Evolutionary conservation across 2,888 invertebrate species (phyloP).

Genomic region (Gnatocerus cornutus): DNA sequence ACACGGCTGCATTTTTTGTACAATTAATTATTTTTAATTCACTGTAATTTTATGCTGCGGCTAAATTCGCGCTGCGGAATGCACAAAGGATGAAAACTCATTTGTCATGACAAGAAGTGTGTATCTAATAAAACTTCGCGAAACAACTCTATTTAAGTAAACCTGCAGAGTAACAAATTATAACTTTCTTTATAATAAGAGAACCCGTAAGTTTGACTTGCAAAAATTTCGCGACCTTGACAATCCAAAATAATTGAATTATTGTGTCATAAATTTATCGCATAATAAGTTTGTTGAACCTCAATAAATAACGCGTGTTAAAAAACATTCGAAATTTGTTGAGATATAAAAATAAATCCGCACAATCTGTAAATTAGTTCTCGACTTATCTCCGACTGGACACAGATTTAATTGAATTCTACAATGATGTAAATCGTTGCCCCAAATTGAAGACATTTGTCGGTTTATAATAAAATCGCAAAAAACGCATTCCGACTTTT

Average conservation of each 20-base stretch:
- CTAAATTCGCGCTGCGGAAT: too few species aligned
- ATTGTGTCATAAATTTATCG: conserved; percentile 30
- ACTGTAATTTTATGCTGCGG: too few species aligned
- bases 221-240: conserved; percentile 21
- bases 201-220: conserved; percentile 5
- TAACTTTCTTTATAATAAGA: conserved; percentile 1
- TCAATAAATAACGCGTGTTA: conserved; percentile 5
- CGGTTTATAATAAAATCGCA: not conserved
- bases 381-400: not conserved
- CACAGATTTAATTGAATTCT: conserved; percentile 2
- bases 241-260: conserved; percentile 23
- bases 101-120: not conserved
- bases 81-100: not conserved
- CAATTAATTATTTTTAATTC: too few species aligned
- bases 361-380: not conserved
- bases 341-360: conserved; percentile 6
- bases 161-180: conserved; percentile 1
- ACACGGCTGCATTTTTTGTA: too few species aligned
- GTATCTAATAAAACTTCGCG: conserved; percentile 8
- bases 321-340: conserved; percentile 15
- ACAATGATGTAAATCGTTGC: conserved; percentile 1
- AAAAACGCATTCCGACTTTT: conserved; percentile 3
- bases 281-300: conserved; percentile 39
- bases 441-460: conserved; percentile 1
- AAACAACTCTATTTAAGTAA: conserved; percentile 10